Percentiles rank a stretch among this genome's conserved stretches.
These are phyloP conservation scores for Malurus cyaneus DNA, from an alignment of 2,113 vertebrate genomes.

Conservation along the genomic window DNA sequence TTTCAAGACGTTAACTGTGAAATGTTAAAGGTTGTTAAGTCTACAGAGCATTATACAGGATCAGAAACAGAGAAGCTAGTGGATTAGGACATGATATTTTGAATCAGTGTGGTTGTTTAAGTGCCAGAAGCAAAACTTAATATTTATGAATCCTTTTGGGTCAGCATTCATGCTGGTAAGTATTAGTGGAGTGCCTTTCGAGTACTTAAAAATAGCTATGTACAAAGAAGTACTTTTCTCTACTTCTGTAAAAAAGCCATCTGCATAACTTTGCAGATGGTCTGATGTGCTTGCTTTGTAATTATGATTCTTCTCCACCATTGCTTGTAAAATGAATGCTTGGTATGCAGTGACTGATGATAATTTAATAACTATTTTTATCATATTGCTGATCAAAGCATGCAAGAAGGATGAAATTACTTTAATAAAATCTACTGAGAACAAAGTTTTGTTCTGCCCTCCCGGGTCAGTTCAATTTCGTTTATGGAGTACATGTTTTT, in stretches of 20 bases:
- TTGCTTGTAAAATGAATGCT: not conserved
- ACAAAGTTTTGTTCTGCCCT: not conserved
- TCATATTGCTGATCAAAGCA: not conserved
- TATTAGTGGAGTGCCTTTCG: not conserved
- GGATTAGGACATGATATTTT: not conserved
- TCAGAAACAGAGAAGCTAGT: not conserved
- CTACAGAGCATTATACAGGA: not conserved
- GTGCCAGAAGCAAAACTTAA: not conserved
- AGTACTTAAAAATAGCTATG: not conserved
- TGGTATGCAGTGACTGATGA: not conserved
- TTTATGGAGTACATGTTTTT: not conserved
- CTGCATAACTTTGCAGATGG: not conserved
- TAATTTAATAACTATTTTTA: constrained; percentile 1
- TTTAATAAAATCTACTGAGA: not conserved
- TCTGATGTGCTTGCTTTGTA: not conserved
- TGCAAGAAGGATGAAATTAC: not conserved
- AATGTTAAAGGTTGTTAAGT: not conserved
- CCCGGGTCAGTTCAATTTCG: not conserved
- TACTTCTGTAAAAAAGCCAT: not conserved
- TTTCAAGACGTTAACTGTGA: not conserved
- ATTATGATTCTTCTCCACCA: not conserved
- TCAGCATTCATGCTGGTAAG: not conserved
- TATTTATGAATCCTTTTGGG: not conserved
- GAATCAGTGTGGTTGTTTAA: not conserved
- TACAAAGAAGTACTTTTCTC: not conserved